Base-by-base conservation (phyloP, 2,888 invertebrate genomes). In the Eupelmus urozonus region DNA sequence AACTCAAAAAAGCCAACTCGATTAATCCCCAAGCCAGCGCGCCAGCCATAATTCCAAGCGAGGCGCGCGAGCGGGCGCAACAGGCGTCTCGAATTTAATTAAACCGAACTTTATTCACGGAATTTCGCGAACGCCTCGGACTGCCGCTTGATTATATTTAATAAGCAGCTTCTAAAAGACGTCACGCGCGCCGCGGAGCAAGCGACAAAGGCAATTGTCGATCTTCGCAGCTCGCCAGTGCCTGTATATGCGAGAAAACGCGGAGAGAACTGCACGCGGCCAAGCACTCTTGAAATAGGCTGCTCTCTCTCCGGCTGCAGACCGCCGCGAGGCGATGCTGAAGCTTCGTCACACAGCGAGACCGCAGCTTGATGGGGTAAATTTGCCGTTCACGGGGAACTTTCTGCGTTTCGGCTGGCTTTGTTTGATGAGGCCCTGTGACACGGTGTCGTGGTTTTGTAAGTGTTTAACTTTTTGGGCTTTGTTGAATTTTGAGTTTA, bases 191-290 rank as follows among this genome's bases (percentile, higher is more conserved):
- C 34, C 53, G 57, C 27, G 11, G 23, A 40, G 4, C 18, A 45
- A 34, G 51, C 65, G 75, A 71, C 79, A 79, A 79, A 79, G 66
- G 45, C 66, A 75, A 75, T 79, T 74, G 75, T 70, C 78, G 59
- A 75, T 74, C 71, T 75, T 29, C 18, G n/a, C n/a, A n/a, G n/a
- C n/a, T n/a, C n/a, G 20, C 5, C n/a, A 29, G 18, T 34, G 9
- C 34, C 9, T 34, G 34, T 34, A 34, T 34, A 11, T 7, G 25
- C n/a, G 34, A n/a, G 34, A 60, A 18, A 60, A 13, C 1, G 3
- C n/a, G 45, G 34, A 34, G 45, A 45, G 13, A 45, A 16, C 4
- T 16, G 13, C 16, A 45, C 16, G 16, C 45, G 13, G 16, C 2
- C 9, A 34, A 5, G 9, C 9, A 27, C 53, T 62, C 72, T 59